Evolutionary conservation across 2,888 invertebrate genomes (phyloP), one percentile per base, ranked within the genome.

Genomic region (Drosophila suboccidentalis): DNA sequence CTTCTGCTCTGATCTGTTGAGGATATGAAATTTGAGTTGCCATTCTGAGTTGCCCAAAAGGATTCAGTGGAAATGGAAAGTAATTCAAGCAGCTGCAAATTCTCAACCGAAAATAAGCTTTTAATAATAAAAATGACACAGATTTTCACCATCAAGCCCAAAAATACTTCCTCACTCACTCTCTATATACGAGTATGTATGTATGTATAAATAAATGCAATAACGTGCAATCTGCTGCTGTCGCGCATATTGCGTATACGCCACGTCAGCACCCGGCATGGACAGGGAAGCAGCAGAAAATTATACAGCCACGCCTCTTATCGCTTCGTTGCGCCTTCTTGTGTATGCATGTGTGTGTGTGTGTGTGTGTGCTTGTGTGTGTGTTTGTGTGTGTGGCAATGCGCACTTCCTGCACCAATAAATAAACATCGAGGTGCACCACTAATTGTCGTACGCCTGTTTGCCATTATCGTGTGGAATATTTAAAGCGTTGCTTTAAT

Each of bases 71-170:
- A 41, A 44, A 36, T 38, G n/a, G 41, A 63, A 75, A 70, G 76
- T 63, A 57, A 75, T 43, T 41, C 49, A 49, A 36, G 44, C 58
- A 62, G 51, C 43, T 41, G 46, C 19, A 58, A 49, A 63, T 63
- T 47, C 29, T 13, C 22, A 57, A 29, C 44, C 26, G 39, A 76
- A 76, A 76, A 76, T 58, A 70, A 46, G 71, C 57, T 87, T 85
- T 89, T 83, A 89, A 83, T 89, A 83, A 89, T 89, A 89, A 89
- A 83, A 88, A 75, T 83, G 83, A 83, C 83, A 83, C 90, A 89
- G 63, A 89, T 83, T 84, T 77, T 59, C 29, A 22, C 54, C 46
- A 61, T 46, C 43, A 59, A 65, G 49, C 62, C 55, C 49, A 51
- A 62, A 71, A 65, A 75, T 69, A 64, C 71, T 49, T 57, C 50